Evolutionary conservation across 1,140 invertebrate species (phyloP), one percentile per base, ranked within the genome.

Genomic region (Pantala flavescens): DNA sequence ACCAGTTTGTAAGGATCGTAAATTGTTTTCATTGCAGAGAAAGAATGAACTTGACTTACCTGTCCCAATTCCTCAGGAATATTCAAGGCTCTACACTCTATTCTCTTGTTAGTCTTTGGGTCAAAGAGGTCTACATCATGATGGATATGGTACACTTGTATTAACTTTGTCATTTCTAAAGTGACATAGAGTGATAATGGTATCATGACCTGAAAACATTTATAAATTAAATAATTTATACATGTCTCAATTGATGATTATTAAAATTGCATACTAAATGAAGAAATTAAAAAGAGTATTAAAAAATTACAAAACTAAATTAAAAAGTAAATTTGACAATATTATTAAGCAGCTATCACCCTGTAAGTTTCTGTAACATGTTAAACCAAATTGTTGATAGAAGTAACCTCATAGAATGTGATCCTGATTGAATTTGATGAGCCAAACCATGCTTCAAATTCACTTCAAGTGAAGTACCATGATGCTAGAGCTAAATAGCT

Each of bases 51-150:
- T 36, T 36, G 9, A 76, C 77, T 77, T 80, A 88, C 86, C 85
- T 97, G 95, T 5, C 97, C 97, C 71, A 98, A 85, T 82, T 99
- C 96, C 82, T 99, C 97, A 0, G 97, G 95, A 72, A 98, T 98
- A 81, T 98, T 99, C 76, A 98, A 86, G 43, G 97, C 96, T 74
- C 96, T 87, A 82, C 96, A 98, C 83, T 98, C 95, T n/a, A 93
- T 90, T 76, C 91, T 85, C 78, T 93, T 96, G 80, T 95, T 91
- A 9, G 89, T 92, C 70, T 89, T 84, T 12, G 88, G 83, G 84
- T 98, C 94, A 80, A 92, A 96, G 77, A 99, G 84, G 71, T 94
- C 89, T 3, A 89, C 83, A 82, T 98, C 96, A 79, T 95, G 90
- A 78, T 96, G 92, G 75, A 98, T 98, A 82, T 97, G 94, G 83